These are phyloP conservation scores for Stichodactyla mertensii DNA, from an alignment of 64 coral and sea anemone genomes.

Conservation along the genomic window DNA sequence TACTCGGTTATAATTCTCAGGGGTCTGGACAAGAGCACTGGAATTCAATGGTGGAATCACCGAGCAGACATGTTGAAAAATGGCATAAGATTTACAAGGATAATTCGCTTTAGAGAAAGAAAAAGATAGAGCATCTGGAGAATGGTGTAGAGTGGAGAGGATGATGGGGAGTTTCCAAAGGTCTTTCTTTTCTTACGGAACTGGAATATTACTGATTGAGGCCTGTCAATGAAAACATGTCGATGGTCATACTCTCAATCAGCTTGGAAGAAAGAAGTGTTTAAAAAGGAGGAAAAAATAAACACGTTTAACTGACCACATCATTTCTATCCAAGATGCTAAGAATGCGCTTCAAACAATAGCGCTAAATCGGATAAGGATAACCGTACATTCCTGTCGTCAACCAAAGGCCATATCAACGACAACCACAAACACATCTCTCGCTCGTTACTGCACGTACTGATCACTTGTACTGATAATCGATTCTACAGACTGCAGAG, in stretches of 20 bases:
- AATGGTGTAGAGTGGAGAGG: too few species aligned
- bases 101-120: not conserved
- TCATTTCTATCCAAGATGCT: not conserved
- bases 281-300: not conserved
- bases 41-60: constrained; percentile 87
- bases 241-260: not conserved
- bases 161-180: too few species aligned
- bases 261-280: not conserved
- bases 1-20: constrained; percentile 81
- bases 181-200: too few species aligned
- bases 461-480: constrained; percentile 1
- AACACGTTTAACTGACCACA: not conserved
- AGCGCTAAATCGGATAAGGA: not conserved
- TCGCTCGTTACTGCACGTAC: constrained; percentile 1
- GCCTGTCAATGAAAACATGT: not conserved
- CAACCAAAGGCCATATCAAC: not conserved
- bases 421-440: not conserved
- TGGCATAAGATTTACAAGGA: constrained; percentile 73
- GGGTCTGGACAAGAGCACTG: constrained; percentile 93
- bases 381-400: not conserved
- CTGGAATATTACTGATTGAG: too few species aligned
- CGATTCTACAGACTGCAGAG: not conserved
- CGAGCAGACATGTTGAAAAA: constrained; percentile 86
- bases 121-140: too few species aligned
- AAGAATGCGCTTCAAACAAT: not conserved